Evolutionary conservation across 2,888 invertebrate species (phyloP), one percentile per base, ranked within the genome.

Genomic region (Incurvaria masculella): DNA sequence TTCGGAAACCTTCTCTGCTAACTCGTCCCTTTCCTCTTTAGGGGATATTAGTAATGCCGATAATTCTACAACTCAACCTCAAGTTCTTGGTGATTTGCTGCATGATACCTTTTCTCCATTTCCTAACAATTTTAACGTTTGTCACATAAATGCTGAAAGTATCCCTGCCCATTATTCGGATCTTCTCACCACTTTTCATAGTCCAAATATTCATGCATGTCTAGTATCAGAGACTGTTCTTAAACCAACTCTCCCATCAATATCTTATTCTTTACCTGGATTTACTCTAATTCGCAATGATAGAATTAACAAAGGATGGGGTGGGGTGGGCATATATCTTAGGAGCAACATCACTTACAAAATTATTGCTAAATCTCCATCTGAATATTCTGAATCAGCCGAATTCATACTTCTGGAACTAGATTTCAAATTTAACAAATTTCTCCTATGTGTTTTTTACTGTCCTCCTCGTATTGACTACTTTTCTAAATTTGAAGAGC

Each of bases 291-390:
- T 39, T 5, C n/a, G n/a, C n/a, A n/a, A n/a, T n/a, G n/a, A n/a
- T n/a, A n/a, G n/a, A n/a, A n/a, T n/a, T n/a, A n/a, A n/a, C n/a
- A n/a, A n/a, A n/a, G n/a, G n/a, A n/a, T n/a, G n/a, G n/a, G n/a
- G n/a, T n/a, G n/a, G n/a, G n/a, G 48, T 51, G n/a, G 42, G 45
- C 16, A 47, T 51, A 11, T 51, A 51, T 21, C 26, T 51, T 2
- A 39, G 45, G 1, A 23, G 21, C 6, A 42, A 50, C 14, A 33
- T 48, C 20, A n/a, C 27, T 2, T 52, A 14, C 41, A 44, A 20
- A 10, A 23, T 47, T 2, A 14, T 44, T 2, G 20, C 17, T 11
- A n/a, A n/a, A n/a, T n/a, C n/a, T n/a, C n/a, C n/a, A n/a, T n/a
- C n/a, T n/a, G n/a, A n/a, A n/a, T n/a, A n/a, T n/a, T n/a, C n/a